Evolutionary conservation across 2,797 vertebrate genomes (phyloP).

Genomic region (Hemibagrus guttatus): DNA sequence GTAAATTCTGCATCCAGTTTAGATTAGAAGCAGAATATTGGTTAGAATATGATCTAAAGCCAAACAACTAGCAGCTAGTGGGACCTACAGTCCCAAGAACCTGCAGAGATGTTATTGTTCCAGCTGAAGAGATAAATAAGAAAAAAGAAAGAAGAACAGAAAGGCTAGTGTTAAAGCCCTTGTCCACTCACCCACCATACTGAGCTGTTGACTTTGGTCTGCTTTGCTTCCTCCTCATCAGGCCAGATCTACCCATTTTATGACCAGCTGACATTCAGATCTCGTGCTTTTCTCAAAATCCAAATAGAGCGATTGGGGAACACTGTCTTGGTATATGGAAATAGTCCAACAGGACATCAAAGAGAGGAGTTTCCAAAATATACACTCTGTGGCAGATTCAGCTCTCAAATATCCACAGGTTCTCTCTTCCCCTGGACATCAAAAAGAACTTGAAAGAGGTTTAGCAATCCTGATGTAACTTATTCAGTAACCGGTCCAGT

Average conservation of each 20-base stretch:
- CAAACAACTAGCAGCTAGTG: constrained; percentile 7
- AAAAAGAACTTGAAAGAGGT: constrained; percentile 60
- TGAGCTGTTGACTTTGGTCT: constrained; percentile 54
- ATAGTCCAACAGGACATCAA: constrained; percentile 53
- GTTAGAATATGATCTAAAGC: not conserved
- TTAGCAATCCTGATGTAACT: constrained; percentile 46
- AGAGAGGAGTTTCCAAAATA: constrained; percentile 56
- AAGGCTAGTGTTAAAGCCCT: constrained; percentile 35
- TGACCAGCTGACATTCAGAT: constrained; percentile 51
- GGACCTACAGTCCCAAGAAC: constrained; percentile 2
- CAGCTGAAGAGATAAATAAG: constrained; percentile 42
- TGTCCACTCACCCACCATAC: constrained; percentile 35
- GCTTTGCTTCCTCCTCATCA: constrained; percentile 46
- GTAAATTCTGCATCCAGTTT: not conserved
- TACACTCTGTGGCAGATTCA: constrained; percentile 51
- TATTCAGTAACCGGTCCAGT: constrained; percentile 46
- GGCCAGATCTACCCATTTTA: constrained; percentile 46
- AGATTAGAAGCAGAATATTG: not conserved
- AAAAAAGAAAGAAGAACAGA: constrained; percentile 42
- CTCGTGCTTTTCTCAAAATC: constrained; percentile 42
- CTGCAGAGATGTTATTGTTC: constrained; percentile 44
- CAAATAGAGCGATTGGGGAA: constrained; percentile 48
- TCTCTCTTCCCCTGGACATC: constrained; percentile 53
- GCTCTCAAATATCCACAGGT: constrained; percentile 56
- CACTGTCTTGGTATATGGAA: constrained; percentile 50